phyloP scores from a whole-genome alignment of 1,140 invertebrate species.

The Neodiprion pinetum region DNA sequence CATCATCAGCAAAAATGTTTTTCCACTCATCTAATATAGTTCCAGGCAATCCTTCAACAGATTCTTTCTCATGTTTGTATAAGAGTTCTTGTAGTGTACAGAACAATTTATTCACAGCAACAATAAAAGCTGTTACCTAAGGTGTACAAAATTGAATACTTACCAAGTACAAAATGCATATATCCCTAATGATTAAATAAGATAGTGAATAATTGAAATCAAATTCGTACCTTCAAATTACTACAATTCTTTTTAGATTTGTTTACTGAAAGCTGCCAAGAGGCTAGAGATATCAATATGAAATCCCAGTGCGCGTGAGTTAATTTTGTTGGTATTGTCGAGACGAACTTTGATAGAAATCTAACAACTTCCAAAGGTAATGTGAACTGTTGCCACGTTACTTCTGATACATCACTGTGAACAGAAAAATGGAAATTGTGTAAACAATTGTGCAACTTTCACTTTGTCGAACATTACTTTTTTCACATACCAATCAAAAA shows the following conservation, averaged over 20 bases:
- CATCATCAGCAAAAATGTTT: constrained; percentile 62
- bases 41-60: constrained; percentile 55
- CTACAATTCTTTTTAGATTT: constrained; percentile 54
- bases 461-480: constrained; percentile 4
- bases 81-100: constrained; percentile 58
- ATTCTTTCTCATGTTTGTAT: constrained; percentile 54
- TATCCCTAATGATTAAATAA: constrained; percentile 29
- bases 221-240: constrained; percentile 54
- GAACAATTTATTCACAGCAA: constrained; percentile 63
- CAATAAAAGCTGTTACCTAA: constrained; percentile 60
- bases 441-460: background rate
- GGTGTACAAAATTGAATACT: constrained; percentile 28
- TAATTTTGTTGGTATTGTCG: constrained; percentile 53
- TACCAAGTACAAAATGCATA: constrained; percentile 28
- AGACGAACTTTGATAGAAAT: constrained; percentile 48
- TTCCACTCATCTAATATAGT: constrained; percentile 68
- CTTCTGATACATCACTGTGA: constrained; percentile 47
- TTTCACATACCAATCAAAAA: constrained; percentile 41
- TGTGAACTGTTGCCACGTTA: constrained; percentile 49
- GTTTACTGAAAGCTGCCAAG: constrained; percentile 65
- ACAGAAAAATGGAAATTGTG: constrained; percentile 21
- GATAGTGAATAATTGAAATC: constrained; percentile 29
- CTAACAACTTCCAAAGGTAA: constrained; percentile 54
- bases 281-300: constrained; percentile 68
- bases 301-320: constrained; percentile 69